Base-by-base conservation (phyloP, 2,888 invertebrate genomes). In the Acleris holmiana region DNA sequence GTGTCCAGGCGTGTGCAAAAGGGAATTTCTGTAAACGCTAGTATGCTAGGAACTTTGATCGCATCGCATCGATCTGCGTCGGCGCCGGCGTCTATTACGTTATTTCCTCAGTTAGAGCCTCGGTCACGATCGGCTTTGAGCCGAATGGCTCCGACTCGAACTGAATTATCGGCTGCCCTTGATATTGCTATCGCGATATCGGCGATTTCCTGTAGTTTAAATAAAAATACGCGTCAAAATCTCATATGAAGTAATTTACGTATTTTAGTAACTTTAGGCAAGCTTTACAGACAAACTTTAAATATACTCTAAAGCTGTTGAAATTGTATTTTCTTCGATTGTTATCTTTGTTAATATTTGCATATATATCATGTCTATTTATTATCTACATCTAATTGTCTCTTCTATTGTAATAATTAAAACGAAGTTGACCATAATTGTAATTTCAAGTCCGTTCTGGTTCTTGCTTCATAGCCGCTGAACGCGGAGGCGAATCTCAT, bases 61-160 rank as follows among this genome's bases (percentile, higher is more conserved):
- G 35, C 56, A 60, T 46, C 35, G 44, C 56, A 29, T 25, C 48
- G 44, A 60, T 60, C 65, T 19, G 49, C 60, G 54, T 46, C 70
- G 71, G 72, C 73, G 71, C 69, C 71, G 68, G 71, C 69, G 68
- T 70, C 71, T 68, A 72, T 74, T 73, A 72, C 71, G 68, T 66
- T 58, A 70, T 70, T 65, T 59, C 51, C 66, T 68, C 73, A 64
- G 72, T 80, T 80, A 78, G 76, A 78, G 71, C 75, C 72, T 70
- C 74, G 72, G 81, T 83, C 82, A 83, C 85, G 84, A 81, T 72
- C 76, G 76, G 60, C 70, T 80, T 79, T 79, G 79, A 79, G 77
- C 77, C 73, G 35, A 35, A 35, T 13, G 67, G 68, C 70, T 67
- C 75, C 76, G 76, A 77, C 79, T 75, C 73, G 77, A 76, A 71